Conservation (phyloP, 2,888 invertebrate genomes). For the Bimastos eiseni region DNA sequence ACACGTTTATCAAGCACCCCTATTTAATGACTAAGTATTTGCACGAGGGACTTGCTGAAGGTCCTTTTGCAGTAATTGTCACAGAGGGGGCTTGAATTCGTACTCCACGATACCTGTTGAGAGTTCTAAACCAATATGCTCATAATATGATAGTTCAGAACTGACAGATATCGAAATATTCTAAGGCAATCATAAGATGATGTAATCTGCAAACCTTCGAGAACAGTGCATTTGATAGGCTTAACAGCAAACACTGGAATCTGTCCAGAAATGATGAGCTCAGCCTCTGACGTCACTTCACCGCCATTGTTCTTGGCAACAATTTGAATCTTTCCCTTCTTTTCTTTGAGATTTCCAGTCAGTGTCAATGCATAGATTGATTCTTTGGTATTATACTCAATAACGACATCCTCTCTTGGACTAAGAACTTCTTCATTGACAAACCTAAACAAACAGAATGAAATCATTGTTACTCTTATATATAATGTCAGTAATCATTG, state of each 20-base stretch:
- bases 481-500: not conserved
- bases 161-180: not conserved
- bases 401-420: conserved; percentile 45
- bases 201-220: conserved; percentile 51
- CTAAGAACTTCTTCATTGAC: conserved; percentile 22
- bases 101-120: no score
- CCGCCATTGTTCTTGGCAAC: conserved; percentile 75
- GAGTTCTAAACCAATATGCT: no score
- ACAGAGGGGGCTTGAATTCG: no score
- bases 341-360: conserved; percentile 74
- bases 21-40: no score
- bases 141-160: not conserved
- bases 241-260: conserved; percentile 57
- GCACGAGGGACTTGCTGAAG: no score
- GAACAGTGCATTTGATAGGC: conserved; percentile 60
- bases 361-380: conserved; percentile 70
- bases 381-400: conserved; percentile 58
- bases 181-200: not conserved
- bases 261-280: conserved; percentile 59
- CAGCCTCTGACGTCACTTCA: conserved; percentile 68
- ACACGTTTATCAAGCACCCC: no score
- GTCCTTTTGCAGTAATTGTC: no score
- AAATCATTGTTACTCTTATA: not conserved
- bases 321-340: conserved; percentile 75
- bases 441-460: conserved; percentile 23